Percentiles rank a stretch among this genome's conserved stretches.
Conservation (phyloP, 1,140 invertebrate genomes). For the Achroia grisella region DNA sequence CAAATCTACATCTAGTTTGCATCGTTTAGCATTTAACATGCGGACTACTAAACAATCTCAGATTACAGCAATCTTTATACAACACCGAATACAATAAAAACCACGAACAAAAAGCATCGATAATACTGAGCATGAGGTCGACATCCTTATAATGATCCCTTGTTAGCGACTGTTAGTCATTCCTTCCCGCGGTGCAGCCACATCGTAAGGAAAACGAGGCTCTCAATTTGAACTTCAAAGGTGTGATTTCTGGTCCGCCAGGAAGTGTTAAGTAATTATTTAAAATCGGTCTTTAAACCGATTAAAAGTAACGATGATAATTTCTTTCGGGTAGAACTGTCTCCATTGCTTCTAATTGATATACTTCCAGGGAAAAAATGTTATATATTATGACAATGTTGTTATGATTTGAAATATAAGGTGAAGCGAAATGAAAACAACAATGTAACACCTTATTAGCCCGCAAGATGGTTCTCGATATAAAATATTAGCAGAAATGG, state of each 20-base stretch:
- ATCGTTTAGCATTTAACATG: background rate
- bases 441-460: background rate
- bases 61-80: background rate
- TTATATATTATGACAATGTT: constrained; percentile 6
- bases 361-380: background rate
- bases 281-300: constrained; percentile 38
- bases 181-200: constrained; percentile 27
- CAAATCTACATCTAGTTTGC: background rate
- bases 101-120: constrained; percentile 36
- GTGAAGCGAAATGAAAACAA: background rate
- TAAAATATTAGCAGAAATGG: background rate
- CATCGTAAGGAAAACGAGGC: constrained; percentile 42
- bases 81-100: constrained; percentile 10
- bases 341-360: constrained; percentile 2
- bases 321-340: constrained; percentile 17
- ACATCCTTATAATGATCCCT: constrained; percentile 60
- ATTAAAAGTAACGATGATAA: constrained; percentile 31
- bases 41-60: constrained; percentile 1
- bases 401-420: background rate
- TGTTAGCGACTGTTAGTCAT: constrained; percentile 62
- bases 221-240: constrained; percentile 59
- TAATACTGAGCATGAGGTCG: constrained; percentile 22
- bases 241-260: constrained; percentile 57
- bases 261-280: constrained; percentile 63
- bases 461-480: background rate